Evolutionary conservation across 2,797 vertebrate species (phyloP), one percentile per base, ranked within the genome.

Genomic region (Stomatorhinus walkeri): DNA sequence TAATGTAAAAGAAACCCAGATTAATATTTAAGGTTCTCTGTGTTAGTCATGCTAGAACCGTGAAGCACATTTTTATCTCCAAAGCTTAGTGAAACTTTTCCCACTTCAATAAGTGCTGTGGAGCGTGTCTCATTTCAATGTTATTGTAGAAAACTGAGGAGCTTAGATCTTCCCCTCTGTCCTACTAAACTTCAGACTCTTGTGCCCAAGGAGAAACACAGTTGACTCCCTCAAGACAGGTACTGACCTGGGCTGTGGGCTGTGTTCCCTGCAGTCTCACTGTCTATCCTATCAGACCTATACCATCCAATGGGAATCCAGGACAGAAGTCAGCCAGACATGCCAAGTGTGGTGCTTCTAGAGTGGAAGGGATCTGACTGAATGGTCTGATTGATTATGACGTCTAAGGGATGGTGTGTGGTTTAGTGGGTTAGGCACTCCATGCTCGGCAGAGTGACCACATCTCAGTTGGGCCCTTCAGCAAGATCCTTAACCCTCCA

Each of bases 211-310:
- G 94, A 95, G 94, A 95, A 93, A 94, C 94, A 95, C 93, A 94
- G 90, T 95, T 93, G 92, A 94, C 95, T 94, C 93, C 94, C 93
- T 87, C 91, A 92, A 94, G 90, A 91, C 91, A 93, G 52, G 48
- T 92, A 89, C 93, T 91, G 90, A 90, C 81, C 92, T 88, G 91
- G 91, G 90, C 90, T 32, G 87, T 93, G 91, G 91, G 90, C 90
- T 32, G 87, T 93, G 51, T 52, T 5, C 40, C 40, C 4, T 46
- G 92, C 95, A 95, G 95, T 96, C 92, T 90, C 93, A 90, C 89
- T 93, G 91, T 40, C 93, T 94, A 96, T 96, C 95, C 95, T 95
- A 94, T 96, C 96, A 96, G 95, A 94, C 81, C 28, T 14, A 32
- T 59, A 87, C 83, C 91, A 92, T 88, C 91, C 91, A 91, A 89